Evolutionary conservation across 2,113 vertebrate genomes (phyloP).

Genomic region (Danio rerio): GRCz12tu NC_133188.1:38328501-38329000

Average conservation of each 20-base stretch:
- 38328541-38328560: constrained; percentile 21
- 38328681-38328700: background rate
- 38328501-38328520: constrained; percentile 43
- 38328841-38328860: no score
- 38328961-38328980: no score
- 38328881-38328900: no score
- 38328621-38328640: constrained; percentile 12
- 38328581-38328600: constrained; percentile 7
- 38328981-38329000: no score
- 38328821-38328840: background rate
- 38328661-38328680: constrained; percentile 26
- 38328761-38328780: background rate
- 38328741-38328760: background rate
- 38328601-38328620: background rate
- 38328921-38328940: no score
- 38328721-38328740: background rate
- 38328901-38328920: no score
- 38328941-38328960: no score
- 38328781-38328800: background rate
- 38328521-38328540: constrained; percentile 35
- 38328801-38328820: background rate
- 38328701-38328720: background rate
- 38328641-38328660: constrained; percentile 10
- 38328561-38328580: constrained; percentile 47
- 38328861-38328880: no score